A percentile compares a stretch with the other conserved stretches of the same genome.
Conservation (phyloP, 2,888 invertebrate genomes). For the Folsomia manolachei region DNA sequence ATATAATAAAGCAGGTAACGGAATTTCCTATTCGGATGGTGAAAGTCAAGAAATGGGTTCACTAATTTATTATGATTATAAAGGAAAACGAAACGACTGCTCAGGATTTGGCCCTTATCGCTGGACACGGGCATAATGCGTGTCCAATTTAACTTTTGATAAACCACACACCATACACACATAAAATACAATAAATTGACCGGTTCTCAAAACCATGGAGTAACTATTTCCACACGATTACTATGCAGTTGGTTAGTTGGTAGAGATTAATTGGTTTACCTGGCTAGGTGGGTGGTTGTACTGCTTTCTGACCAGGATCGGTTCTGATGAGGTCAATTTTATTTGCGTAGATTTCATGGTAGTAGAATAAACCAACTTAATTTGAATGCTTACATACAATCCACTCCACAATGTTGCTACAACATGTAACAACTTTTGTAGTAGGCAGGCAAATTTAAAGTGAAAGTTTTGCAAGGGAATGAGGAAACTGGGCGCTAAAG, state of each 20-base stretch:
- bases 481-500: no score
- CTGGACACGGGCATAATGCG: conserved; percentile 39
- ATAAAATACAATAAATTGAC: neutral
- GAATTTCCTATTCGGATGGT: neutral
- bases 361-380: neutral
- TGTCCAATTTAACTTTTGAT: conserved; percentile 29
- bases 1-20: no score
- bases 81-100: conserved; percentile 15
- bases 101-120: conserved; percentile 18
- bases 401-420: neutral
- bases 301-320: neutral
- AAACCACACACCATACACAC: neutral
- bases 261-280: no score
- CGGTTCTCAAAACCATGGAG: neutral
- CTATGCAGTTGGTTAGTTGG: no score
- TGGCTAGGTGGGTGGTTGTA: neutral
- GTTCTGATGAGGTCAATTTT: neutral
- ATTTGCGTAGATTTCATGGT: neutral
- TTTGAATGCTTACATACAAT: neutral
- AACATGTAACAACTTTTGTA: neutral
- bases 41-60: neutral
- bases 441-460: neutral
- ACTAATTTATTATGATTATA: conserved; percentile 32
- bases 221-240: no score
- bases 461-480: neutral